Base-by-base conservation (phyloP, 2,888 invertebrate genomes). In the Acrocyrtus sp. region DNA sequence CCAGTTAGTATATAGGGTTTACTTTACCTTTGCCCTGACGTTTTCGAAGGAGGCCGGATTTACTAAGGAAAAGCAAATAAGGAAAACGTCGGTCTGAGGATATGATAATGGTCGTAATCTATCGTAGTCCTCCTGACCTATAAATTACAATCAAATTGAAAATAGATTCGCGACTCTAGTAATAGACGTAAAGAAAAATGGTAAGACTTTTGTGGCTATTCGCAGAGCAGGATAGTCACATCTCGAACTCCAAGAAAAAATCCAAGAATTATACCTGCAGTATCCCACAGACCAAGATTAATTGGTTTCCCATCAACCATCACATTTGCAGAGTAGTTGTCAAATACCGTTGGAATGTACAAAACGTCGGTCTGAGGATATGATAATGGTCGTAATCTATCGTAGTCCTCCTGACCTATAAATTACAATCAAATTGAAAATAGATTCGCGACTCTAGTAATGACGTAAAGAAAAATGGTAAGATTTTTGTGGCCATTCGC, bases 21-120 rank as follows among this genome's bases (percentile, higher is more conserved):
- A n/a, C n/a, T 26, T 43, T 70, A 93, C 93, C 90, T 99, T 99
- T 81, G 98, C 98, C 84, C 98, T 89, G 80, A 99, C 98, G 86
- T 99, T 99, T 87, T 98, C 98, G 87, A 99, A 99, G 78, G 98
- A 98, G 53, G 98, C 98, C 58, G 98, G 98, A 88, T 98, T 99
- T 74, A 98, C 98, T 82, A 99, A 88, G 53, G 98, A 98, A 86
- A 98, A 99, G 87, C 98, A 98, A 86, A 98, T 98, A 81, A 98
- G 91, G 87, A 98, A 98, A 78, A 98, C 98, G 86, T 98, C 98
- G 82, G 98, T 98, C 87, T 98, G 98, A 81, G 98, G 98, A 87
- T 98, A 98, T 29, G 97, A 97, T 60, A 98, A 88, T 15, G 98
- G 98, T 83, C 98, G 90, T 77, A 98, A 88, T 83, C 98, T 89